phyloP scores from a whole-genome alignment of 1,140 invertebrate species.

The Aphelinus certus region DNA sequence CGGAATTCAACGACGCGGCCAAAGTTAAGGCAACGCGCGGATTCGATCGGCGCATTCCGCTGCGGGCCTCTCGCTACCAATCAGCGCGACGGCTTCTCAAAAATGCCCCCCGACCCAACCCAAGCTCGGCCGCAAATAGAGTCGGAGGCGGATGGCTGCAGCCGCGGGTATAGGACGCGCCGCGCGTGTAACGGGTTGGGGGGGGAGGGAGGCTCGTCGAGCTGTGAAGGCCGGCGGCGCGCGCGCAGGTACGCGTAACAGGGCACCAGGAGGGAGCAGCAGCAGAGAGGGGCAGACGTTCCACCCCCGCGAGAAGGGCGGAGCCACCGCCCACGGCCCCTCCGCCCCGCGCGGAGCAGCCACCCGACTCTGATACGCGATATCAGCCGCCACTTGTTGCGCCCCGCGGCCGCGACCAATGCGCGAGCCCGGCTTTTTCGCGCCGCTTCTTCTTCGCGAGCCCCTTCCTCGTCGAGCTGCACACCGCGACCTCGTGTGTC shows the following conservation, averaged over 20 bases:
- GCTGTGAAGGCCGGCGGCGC: neutral
- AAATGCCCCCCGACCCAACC: neutral
- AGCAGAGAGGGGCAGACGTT: neutral
- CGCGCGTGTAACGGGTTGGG: no score
- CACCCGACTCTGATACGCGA: conserved; percentile 58
- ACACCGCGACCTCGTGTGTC: no score
- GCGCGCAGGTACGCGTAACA: conserved; percentile 38
- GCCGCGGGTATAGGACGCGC: no score
- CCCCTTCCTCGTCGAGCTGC: neutral
- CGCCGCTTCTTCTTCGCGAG: conserved; percentile 42
- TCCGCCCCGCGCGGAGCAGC: conserved; percentile 43
- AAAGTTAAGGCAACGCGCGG: neutral
- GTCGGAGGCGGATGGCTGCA: no score
- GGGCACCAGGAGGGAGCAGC: conserved; percentile 27
- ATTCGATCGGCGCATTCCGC: conserved; percentile 17
- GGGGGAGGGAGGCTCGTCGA: neutral
- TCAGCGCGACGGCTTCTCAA: conserved; percentile 23
- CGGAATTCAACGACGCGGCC: no score
- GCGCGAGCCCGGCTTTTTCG: conserved; percentile 32
- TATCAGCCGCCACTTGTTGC: conserved; percentile 66
- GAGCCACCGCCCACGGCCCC: conserved; percentile 1
- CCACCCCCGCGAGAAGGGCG: neutral
- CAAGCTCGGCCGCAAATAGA: no score
- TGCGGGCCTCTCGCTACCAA: neutral
- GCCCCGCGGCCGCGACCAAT: conserved; percentile 35